A percentile compares a stretch with the other conserved stretches of the same genome.
Conservation (phyloP, 2,113 vertebrate species). For the Zosterops hypoxanthus region DNA sequence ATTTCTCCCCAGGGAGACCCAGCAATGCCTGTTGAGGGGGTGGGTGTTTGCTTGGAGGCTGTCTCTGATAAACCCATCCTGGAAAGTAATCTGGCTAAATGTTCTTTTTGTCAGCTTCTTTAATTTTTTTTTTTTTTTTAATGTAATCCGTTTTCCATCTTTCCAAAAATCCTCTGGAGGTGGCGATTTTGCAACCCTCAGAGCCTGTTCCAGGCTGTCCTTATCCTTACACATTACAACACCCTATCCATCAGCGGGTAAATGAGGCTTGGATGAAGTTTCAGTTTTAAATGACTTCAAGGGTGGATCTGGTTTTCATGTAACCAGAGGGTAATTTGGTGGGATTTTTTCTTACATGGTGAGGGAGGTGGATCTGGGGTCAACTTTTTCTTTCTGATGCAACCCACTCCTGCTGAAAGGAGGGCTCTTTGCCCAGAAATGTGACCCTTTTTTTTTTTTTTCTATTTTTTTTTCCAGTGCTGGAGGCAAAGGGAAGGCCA, state of each 20-base stretch:
- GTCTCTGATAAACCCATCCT: not conserved
- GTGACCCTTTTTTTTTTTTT: not conserved
- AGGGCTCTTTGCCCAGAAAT: constrained; percentile 18
- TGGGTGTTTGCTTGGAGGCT: not conserved
- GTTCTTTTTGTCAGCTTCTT: not conserved
- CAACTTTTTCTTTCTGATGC: constrained; percentile 15
- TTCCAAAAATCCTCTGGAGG: not conserved
- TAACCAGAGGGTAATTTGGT: constrained; percentile 34
- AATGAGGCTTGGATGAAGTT: not conserved
- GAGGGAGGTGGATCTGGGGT: not conserved
- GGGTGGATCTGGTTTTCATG: constrained; percentile 24
- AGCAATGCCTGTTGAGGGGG: not conserved
- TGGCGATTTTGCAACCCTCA: constrained; percentile 5
- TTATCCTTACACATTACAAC: not conserved
- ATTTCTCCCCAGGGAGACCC: not conserved
- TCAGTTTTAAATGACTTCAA: not conserved
- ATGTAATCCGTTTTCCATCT: not conserved
- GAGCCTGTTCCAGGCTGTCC: not conserved
- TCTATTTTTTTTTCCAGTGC: too few relatives aligned
- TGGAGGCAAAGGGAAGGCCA: not conserved
- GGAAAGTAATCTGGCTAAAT: not conserved
- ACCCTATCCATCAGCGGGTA: not conserved
- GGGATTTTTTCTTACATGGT: not conserved
- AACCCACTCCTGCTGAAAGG: not conserved
- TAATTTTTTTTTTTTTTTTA: not conserved